These are phyloP conservation scores for Stomorhina lunata DNA, from an alignment of 2,888 invertebrate genomes.

Conservation along the genomic window DNA sequence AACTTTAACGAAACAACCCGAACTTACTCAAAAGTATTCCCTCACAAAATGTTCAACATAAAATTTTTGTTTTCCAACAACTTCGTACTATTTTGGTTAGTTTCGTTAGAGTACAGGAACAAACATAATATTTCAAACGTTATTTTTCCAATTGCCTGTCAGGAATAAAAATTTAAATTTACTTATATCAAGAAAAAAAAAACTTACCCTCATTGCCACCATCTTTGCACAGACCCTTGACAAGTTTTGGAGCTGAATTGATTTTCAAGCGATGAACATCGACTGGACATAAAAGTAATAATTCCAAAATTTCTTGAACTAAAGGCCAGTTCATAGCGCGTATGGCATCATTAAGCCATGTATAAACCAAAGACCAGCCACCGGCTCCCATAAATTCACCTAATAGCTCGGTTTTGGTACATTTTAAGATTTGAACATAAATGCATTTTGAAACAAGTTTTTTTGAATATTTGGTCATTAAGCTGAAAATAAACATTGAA, in stretches of 20 bases:
- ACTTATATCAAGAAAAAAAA: not conserved
- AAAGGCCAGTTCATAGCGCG: constrained; percentile 91
- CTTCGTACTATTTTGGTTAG: no score
- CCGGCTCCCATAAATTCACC: constrained; percentile 94
- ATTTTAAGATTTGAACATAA: constrained; percentile 94
- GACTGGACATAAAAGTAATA: constrained; percentile 92
- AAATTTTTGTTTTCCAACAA: no score
- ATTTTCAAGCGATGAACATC: constrained; percentile 94
- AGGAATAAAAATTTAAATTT: no score
- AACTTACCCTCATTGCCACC: constrained; percentile 89
- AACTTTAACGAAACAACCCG: no score
- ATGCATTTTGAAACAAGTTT: constrained; percentile 97
- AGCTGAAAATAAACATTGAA: constrained; percentile 85
- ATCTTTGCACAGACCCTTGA: constrained; percentile 92
- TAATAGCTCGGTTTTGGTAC: constrained; percentile 90
- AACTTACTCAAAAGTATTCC: no score
- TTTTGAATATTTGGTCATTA: constrained; percentile 97
- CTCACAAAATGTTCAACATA: no score
- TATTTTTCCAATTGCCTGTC: no score
- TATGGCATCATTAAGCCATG: constrained; percentile 94
- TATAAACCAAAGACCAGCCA: constrained; percentile 94
- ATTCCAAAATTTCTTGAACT: constrained; percentile 91
- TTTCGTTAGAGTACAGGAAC: no score
- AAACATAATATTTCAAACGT: no score
- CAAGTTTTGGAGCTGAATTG: constrained; percentile 94